Evolutionary conservation across 1,140 invertebrate species (phyloP).

Genomic region (Sitophilus oryzae): DNA sequence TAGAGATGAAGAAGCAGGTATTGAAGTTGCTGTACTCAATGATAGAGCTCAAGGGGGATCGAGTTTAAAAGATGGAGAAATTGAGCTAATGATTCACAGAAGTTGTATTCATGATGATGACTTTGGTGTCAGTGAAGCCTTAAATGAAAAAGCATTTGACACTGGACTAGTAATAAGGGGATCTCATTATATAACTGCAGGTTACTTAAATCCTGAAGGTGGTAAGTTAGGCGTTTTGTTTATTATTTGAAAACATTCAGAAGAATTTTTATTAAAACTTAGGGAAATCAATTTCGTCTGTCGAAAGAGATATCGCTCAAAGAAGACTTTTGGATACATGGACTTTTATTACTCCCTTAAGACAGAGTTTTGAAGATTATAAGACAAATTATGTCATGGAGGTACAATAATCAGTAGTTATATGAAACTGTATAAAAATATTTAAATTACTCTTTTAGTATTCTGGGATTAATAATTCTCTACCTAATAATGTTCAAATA

Average conservation of each 20-base stretch:
- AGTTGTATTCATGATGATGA: conserved; percentile 81
- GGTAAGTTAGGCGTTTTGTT: too few relatives aligned
- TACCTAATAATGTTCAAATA: too few relatives aligned
- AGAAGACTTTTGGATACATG: conserved; percentile 45
- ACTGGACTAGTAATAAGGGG: conserved; percentile 78
- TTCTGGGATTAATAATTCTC: too few relatives aligned
- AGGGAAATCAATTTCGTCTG: conserved; percentile 25
- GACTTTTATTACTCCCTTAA: conserved; percentile 44
- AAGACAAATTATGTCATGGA: conserved; percentile 42
- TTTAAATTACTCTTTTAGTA: too few relatives aligned
- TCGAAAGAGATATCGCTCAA: conserved; percentile 40
- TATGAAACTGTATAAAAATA: too few relatives aligned
- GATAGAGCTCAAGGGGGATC: conserved; percentile 79
- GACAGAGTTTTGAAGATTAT: conserved; percentile 39
- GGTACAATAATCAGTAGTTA: too few relatives aligned
- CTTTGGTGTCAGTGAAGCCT: conserved; percentile 86
- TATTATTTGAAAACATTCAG: too few relatives aligned
- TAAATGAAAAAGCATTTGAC: conserved; percentile 79
- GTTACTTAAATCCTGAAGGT: conserved; percentile 29
- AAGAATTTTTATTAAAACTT: too few relatives aligned
- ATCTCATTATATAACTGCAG: conserved; percentile 59
- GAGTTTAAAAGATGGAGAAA: conserved; percentile 63
- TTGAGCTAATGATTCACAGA: conserved; percentile 83
- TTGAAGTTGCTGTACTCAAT: conserved; percentile 56
- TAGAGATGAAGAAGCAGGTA: conserved; percentile 39